A percentile compares a stretch with the other conserved stretches of the same genome.
These are phyloP conservation scores for Ditylenchus dipsaci DNA, from an alignment of 1,140 invertebrate genomes.

Conservation along the genomic window DNA sequence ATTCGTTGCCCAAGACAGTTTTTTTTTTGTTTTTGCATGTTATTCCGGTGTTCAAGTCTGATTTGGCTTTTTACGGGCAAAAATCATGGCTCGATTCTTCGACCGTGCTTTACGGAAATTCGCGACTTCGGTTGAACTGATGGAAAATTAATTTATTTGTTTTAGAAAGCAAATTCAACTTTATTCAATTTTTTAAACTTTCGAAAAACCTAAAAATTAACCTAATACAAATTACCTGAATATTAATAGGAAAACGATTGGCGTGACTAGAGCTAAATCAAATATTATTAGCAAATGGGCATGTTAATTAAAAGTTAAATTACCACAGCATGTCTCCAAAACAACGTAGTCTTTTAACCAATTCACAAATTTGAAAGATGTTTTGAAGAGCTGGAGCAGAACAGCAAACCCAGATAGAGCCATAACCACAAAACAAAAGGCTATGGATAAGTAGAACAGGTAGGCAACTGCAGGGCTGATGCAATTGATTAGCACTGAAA, in stretches of 20 bases:
- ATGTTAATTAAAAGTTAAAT: neutral
- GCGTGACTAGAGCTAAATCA: neutral
- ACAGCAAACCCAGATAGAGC: neutral
- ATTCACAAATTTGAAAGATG: constrained; percentile 3
- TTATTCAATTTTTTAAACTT: too few relatives aligned
- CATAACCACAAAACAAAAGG: constrained; percentile 17
- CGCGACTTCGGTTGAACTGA: too few relatives aligned
- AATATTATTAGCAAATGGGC: neutral
- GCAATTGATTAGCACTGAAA: constrained; percentile 11
- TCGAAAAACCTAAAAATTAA: too few relatives aligned
- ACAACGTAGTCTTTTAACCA: constrained; percentile 8
- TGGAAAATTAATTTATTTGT: too few relatives aligned
- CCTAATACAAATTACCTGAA: too few relatives aligned
- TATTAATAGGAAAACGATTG: neutral
- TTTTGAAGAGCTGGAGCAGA: neutral
- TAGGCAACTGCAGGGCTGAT: neutral
- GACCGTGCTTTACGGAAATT: too few relatives aligned
- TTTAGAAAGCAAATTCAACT: too few relatives aligned
- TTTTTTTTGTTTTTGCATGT: too few relatives aligned
- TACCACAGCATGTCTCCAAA: constrained; percentile 11
- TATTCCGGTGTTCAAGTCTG: too few relatives aligned
- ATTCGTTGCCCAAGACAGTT: too few relatives aligned
- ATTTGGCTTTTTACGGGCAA: too few relatives aligned
- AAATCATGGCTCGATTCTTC: too few relatives aligned
- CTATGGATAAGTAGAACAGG: constrained; percentile 11